Conservation (phyloP, 2,797 vertebrate species). For the Thunnus albacares region DNA sequence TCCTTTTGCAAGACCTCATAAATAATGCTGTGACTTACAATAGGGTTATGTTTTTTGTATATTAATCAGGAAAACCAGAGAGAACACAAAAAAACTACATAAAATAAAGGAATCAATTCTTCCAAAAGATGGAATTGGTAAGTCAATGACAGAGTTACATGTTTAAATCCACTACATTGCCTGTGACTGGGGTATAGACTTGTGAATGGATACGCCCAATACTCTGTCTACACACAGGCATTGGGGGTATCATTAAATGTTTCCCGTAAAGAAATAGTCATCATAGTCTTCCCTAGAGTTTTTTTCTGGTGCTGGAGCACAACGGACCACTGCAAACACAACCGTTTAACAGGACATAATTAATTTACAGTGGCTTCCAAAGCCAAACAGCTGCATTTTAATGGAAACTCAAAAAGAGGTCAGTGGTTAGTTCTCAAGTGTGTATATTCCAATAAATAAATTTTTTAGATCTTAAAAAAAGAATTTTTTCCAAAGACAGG, state of each 20-base stretch:
- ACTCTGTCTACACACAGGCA: not conserved
- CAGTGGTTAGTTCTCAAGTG: constrained; percentile 9
- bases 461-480: constrained; percentile 25
- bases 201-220: not conserved
- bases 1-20: constrained; percentile 15
- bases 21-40: not conserved
- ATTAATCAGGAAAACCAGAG: not conserved
- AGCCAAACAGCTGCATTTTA: constrained; percentile 23
- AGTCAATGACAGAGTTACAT: not conserved
- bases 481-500: constrained; percentile 39
- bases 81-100: not conserved
- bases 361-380: constrained; percentile 17
- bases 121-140: not conserved
- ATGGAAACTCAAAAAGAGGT: constrained; percentile 16
- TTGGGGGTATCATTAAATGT: not conserved
- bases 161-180: not conserved
- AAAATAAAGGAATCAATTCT: not conserved
- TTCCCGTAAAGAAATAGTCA: not conserved
- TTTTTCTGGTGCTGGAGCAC: not conserved
- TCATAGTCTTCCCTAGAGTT: not conserved
- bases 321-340: constrained; percentile 1
- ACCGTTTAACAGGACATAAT: not conserved
- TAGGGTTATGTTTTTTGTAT: not conserved
- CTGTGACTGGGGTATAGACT: not conserved
- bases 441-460: constrained; percentile 32